phyloP scores from a whole-genome alignment of 2,888 invertebrate genomes.

The Orthonychiurus folsomi region DNA sequence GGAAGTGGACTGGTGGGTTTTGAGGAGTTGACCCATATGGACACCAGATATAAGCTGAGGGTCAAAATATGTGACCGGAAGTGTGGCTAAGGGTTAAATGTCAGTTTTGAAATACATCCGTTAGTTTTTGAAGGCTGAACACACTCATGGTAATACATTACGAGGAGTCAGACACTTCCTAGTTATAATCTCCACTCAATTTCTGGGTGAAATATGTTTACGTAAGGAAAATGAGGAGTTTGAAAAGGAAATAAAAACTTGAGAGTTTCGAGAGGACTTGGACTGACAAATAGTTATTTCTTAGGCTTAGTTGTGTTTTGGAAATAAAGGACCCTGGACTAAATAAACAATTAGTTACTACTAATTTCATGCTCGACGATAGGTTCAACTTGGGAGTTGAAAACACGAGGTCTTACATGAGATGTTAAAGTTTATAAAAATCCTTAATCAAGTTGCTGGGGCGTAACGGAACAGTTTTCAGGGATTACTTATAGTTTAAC shows the following conservation, averaged over 20 bases:
- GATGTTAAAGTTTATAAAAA: no score
- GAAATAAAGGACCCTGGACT: neutral
- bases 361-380: no score
- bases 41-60: slow-evolving; percentile 36
- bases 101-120: slow-evolving; percentile 1
- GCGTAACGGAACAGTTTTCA: no score
- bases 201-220: slow-evolving; percentile 1
- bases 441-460: no score
- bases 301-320: neutral
- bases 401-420: no score
- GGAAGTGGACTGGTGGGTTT: slow-evolving; percentile 17
- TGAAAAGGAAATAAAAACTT: neutral
- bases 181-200: no score
- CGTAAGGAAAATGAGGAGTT: neutral
- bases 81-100: slow-evolving; percentile 23
- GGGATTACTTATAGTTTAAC: no score
- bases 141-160: no score
- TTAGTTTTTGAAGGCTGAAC: neutral
- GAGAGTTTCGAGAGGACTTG: no score
- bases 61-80: slow-evolving; percentile 41
- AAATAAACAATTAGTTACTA: neutral
- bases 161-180: no score
- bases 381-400: no score
- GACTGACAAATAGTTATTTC: neutral
- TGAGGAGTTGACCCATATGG: slow-evolving; percentile 40